These are phyloP conservation scores for Acanthis flammea DNA, from an alignment of 2,797 vertebrate genomes.

Conservation along the genomic window DNA sequence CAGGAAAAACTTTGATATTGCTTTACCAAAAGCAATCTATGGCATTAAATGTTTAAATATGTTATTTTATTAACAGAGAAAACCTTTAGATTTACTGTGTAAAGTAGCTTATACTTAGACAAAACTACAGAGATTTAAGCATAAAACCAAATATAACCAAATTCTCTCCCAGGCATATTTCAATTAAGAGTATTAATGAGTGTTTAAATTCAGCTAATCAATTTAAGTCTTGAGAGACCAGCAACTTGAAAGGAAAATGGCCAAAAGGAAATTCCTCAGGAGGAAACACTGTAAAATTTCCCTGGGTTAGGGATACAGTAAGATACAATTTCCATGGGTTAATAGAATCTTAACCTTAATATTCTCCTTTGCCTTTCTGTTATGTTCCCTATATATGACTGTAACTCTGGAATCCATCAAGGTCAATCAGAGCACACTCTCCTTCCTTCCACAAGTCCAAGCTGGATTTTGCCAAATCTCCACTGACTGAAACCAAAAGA, in stretches of 20 bases:
- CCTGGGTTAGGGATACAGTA: not conserved
- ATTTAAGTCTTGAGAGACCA: not conserved
- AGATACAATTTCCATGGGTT: not conserved
- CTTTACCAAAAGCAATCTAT: not conserved
- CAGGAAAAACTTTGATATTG: not conserved
- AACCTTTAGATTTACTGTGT: not conserved
- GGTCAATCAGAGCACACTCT: not conserved
- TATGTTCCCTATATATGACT: not conserved
- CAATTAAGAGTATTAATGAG: conserved; percentile 20
- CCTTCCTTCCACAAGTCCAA: not conserved
- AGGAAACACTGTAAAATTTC: not conserved
- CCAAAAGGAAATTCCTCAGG: not conserved
- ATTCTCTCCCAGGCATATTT: conserved; percentile 13
- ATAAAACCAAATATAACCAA: conserved; percentile 1
- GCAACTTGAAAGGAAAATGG: not conserved
- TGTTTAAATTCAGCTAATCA: conserved; percentile 15
- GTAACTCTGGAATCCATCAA: not conserved
- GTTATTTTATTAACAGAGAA: not conserved
- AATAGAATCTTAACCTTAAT: not conserved
- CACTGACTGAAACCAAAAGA: not conserved
- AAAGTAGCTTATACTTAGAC: not conserved
- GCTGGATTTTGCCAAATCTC: not conserved
- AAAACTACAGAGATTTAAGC: conserved; percentile 29
- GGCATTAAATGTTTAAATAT: not conserved
- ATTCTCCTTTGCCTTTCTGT: not conserved